Evolutionary conservation across 2,888 invertebrate genomes (phyloP), one percentile per base, ranked within the genome.

Genomic region (Cerceris rybyensis): DNA sequence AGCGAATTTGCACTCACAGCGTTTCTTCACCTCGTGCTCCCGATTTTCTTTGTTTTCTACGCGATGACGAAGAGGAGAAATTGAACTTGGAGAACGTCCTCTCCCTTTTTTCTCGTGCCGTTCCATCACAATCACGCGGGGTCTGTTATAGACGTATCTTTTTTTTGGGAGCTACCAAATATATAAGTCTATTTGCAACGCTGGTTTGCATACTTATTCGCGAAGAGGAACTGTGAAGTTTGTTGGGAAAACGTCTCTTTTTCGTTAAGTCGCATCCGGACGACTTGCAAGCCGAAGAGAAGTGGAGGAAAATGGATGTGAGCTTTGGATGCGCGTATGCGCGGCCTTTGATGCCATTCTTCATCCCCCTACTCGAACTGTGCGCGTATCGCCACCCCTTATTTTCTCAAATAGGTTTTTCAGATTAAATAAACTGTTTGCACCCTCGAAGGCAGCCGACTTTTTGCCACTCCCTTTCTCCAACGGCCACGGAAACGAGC

Each of bases 371-470:
- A 69, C 64, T 52, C 64, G 28, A 28, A 28, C 28, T 28, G 2
- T 4, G 28, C 55, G 75, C 75, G 73, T 71, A 76, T 82, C 76
- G 67, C 59, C 64, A 57, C 28, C 68, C 74, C 59, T 82, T 72
- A 74, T 73, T 63, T 75, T 67, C 54, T 65, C 75, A 78, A 83
- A 78, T 80, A 76, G 80, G 81, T 76, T 84, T 76, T 80, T 74
- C 72, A 70, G 69, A 80, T 80, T 80, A 78, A 70, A 84, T 76
- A 84, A 84, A 84, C 80, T 76, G 77, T 82, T 85, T 82, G 70
- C 80, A 81, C 81, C 68, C 72, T 77, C 74, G 76, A 80, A 70
- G 61, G 65, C 70, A 49, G 59, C 70, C 59, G 64, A 75, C 67
- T 77, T 75, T 83, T 58, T 57, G 9, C 9, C 5, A 0, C 65